These are phyloP conservation scores for Epinephelus awoara DNA, from an alignment of 2,797 vertebrate species.

Conservation along the genomic window DNA sequence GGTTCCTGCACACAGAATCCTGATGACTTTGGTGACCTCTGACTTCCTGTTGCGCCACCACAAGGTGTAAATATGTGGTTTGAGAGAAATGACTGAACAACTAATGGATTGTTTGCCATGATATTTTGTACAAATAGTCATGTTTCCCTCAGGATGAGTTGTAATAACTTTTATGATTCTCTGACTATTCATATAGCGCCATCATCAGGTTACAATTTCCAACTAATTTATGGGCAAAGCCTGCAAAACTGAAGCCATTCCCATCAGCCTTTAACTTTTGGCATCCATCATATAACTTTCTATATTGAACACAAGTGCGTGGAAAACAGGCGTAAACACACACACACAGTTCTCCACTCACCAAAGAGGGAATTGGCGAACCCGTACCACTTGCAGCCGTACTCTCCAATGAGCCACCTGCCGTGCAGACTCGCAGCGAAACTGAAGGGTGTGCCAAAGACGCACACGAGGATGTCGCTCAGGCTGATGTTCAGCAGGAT, in stretches of 20 bases:
- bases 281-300: background rate
- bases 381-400: conserved; percentile 87
- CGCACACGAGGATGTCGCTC: conserved; percentile 87
- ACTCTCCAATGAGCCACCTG: conserved; percentile 83
- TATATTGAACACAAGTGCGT: background rate
- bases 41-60: too few relatives aligned
- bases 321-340: background rate
- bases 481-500: conserved; percentile 87
- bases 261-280: background rate
- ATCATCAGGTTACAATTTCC: background rate
- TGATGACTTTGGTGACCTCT: background rate
- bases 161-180: background rate
- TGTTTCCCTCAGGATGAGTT: background rate
- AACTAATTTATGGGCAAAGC: too few relatives aligned
- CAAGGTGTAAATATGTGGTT: background rate
- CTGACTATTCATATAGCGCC: background rate
- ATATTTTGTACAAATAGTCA: background rate
- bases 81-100: background rate
- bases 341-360: conserved; percentile 68
- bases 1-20: background rate
- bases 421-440: conserved; percentile 86
- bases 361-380: conserved; percentile 88
- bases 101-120: too few relatives aligned
- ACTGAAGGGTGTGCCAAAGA: conserved; percentile 86
- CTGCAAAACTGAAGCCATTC: background rate